Conservation (phyloP, 2,113 vertebrate species). For the Octodon degus region DNA sequence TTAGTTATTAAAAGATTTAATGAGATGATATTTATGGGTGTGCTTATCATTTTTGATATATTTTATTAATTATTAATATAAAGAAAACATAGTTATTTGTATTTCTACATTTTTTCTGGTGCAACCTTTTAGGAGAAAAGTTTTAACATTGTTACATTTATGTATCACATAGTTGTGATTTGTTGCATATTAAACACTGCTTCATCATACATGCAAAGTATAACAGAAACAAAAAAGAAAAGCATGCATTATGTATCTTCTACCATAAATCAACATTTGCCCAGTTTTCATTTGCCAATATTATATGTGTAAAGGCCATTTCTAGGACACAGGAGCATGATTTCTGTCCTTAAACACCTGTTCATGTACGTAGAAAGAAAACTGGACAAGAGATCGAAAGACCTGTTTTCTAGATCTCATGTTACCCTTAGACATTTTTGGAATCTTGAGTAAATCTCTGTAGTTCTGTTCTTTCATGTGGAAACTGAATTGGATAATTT, state of each 20-base stretch:
- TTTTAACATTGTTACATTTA: background rate
- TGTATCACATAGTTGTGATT: background rate
- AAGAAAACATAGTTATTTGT: background rate
- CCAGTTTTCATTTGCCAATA: background rate
- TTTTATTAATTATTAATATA: background rate
- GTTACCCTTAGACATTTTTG: background rate
- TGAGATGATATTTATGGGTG: background rate
- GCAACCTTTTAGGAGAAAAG: background rate
- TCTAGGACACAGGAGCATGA: too few species aligned
- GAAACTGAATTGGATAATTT: slow-evolving; percentile 15
- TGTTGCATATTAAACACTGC: background rate
- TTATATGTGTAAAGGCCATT: background rate
- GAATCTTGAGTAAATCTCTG: background rate
- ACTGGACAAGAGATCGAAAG: background rate
- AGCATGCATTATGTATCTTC: background rate
- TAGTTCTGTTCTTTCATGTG: background rate
- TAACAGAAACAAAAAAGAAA: background rate
- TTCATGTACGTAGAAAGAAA: background rate
- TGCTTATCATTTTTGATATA: background rate
- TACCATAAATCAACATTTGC: background rate
- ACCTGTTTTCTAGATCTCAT: background rate
- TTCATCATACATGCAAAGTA: background rate
- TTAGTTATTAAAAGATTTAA: background rate
- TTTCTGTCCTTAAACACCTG: background rate
- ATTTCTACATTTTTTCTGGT: slow-evolving; percentile 29